phyloP scores from a whole-genome alignment of 2,888 invertebrate genomes.

The Drosophila sordidula region DNA sequence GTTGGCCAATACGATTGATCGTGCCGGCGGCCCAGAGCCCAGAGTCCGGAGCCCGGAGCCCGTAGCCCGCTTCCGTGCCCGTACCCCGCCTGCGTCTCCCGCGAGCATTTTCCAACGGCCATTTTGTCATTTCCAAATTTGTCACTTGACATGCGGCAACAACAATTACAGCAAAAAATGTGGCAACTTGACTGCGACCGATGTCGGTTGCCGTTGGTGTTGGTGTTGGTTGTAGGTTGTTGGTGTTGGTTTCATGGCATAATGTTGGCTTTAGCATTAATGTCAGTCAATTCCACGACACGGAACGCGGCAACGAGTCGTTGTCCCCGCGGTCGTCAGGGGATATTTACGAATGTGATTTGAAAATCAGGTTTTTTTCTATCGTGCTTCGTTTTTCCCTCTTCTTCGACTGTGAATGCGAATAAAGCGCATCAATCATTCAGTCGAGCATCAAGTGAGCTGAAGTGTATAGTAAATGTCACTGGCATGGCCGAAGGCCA shows the following conservation, averaged over 20 bases:
- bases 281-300: slow-evolving; percentile 56
- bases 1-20: slow-evolving; percentile 46
- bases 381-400: not conserved
- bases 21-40: not conserved
- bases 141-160: slow-evolving; percentile 76
- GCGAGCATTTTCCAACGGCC: slow-evolving; percentile 53
- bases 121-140: slow-evolving; percentile 80
- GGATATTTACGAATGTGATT: slow-evolving; percentile 73
- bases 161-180: slow-evolving; percentile 24
- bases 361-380: slow-evolving; percentile 63
- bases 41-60: too few relatives aligned
- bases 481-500: slow-evolving; percentile 40
- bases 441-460: slow-evolving; percentile 72
- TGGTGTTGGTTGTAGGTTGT: not conserved
- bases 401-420: slow-evolving; percentile 49
- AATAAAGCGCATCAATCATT: slow-evolving; percentile 80
- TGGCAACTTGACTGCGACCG: slow-evolving; percentile 28
- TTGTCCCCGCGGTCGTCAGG: slow-evolving; percentile 29
- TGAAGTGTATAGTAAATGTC: slow-evolving; percentile 81
- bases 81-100: not conserved
- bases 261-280: slow-evolving; percentile 80
- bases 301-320: slow-evolving; percentile 6
- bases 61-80: not conserved
- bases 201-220: slow-evolving; percentile 15
- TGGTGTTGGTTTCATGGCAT: slow-evolving; percentile 46